phyloP scores from a whole-genome alignment of 2,888 invertebrate genomes.

The Syritta pipiens region DNA sequence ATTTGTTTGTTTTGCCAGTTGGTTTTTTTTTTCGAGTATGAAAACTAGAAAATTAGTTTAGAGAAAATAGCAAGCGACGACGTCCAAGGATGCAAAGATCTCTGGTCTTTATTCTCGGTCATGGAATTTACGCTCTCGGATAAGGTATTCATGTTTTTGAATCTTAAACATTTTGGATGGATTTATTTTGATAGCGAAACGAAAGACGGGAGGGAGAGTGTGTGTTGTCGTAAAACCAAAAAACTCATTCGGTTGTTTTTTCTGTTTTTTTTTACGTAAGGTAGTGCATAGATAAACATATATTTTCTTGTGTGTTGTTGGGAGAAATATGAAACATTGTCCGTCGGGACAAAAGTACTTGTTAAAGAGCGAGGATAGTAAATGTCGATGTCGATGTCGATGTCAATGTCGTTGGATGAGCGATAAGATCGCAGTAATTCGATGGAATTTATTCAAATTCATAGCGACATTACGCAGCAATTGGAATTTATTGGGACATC shows the following conservation, averaged over 20 bases:
- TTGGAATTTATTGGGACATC: slow-evolving; percentile 23
- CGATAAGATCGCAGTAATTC: slow-evolving; percentile 29
- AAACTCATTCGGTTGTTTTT: no score
- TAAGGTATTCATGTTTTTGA: slow-evolving; percentile 60
- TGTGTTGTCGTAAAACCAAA: slow-evolving; percentile 41
- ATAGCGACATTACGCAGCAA: slow-evolving; percentile 8
- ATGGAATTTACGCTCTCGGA: slow-evolving; percentile 48
- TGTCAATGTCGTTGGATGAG: slow-evolving; percentile 4
- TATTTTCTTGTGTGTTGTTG: neutral
- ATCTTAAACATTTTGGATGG: slow-evolving; percentile 56
- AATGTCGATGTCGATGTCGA: slow-evolving; percentile 31
- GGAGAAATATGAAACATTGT: slow-evolving; percentile 37
- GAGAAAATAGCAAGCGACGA: slow-evolving; percentile 34
- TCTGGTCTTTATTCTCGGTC: slow-evolving; percentile 28
- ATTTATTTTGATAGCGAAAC: slow-evolving; percentile 49
- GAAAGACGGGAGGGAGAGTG: no score
- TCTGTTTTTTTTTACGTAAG: slow-evolving; percentile 17
- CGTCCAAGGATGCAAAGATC: neutral
- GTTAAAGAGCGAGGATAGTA: slow-evolving; percentile 35
- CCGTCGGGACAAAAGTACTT: neutral
- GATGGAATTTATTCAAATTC: slow-evolving; percentile 45
- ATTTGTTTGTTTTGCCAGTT: slow-evolving; percentile 54
- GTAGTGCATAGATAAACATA: slow-evolving; percentile 7
- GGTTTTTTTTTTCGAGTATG: slow-evolving; percentile 32
- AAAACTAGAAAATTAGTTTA: slow-evolving; percentile 65